A percentile compares a stretch with the other conserved stretches of the same genome.
phyloP scores from a whole-genome alignment of 2,797 vertebrate genomes.

The Coregonus ussuriensis region DNA sequence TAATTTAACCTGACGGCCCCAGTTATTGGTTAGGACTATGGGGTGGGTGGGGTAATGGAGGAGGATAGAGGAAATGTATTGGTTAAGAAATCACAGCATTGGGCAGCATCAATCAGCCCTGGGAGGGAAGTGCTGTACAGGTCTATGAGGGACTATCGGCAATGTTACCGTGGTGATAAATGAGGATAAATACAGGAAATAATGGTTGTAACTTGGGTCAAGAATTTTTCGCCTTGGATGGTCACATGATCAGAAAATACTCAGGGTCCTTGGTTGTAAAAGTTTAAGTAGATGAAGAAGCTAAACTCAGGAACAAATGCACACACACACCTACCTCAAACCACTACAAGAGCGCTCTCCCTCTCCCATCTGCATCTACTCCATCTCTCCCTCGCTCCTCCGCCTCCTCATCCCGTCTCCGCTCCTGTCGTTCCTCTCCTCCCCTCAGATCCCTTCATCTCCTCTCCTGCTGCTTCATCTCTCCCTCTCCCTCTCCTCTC shows the following conservation, averaged over 20 bases:
- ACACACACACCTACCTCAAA: constrained; percentile 3
- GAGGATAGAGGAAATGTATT: not conserved
- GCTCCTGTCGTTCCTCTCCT: constrained; percentile 28
- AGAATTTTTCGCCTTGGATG: not conserved
- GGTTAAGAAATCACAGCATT: not conserved
- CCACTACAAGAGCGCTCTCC: not conserved
- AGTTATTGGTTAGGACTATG: not conserved
- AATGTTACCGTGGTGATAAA: not conserved
- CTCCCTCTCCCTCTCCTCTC: constrained; percentile 25
- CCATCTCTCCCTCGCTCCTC: not conserved
- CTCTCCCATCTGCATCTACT: not conserved
- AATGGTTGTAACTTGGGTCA: too few relatives aligned
- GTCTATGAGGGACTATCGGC: not conserved
- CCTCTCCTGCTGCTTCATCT: constrained; percentile 49
- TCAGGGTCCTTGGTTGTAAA: not conserved
- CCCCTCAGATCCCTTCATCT: constrained; percentile 36
- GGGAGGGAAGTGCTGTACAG: not conserved
- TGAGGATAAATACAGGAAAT: not conserved
- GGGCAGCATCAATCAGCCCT: too few relatives aligned
- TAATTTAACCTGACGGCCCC: not conserved
- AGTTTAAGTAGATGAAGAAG: not conserved
- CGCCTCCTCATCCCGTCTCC: not conserved
- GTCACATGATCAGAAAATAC: not conserved
- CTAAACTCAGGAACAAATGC: not conserved
- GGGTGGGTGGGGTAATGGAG: not conserved